Evolutionary conservation across 2,888 invertebrate genomes (phyloP).

Genomic region (Hecatera dysodea): DNA sequence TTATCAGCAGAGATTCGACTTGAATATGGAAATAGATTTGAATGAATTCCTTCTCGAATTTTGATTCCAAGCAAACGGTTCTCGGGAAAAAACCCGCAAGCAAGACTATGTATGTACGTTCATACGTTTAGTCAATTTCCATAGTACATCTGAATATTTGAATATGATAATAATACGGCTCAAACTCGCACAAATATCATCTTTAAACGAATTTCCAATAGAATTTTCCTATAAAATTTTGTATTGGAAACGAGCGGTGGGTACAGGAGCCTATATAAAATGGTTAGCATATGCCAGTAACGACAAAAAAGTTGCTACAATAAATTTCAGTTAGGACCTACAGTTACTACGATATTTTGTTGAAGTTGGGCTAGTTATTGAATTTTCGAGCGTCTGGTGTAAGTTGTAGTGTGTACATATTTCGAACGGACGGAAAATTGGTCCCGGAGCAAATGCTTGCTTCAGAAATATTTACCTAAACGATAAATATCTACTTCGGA

Average conservation of each 20-base stretch:
- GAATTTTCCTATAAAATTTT: slow-evolving; percentile 56
- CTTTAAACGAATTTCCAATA: slow-evolving; percentile 50
- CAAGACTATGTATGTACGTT: slow-evolving; percentile 25
- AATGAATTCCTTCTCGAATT: slow-evolving; percentile 24
- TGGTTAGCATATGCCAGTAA: slow-evolving; percentile 59
- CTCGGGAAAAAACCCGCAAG: slow-evolving; percentile 30
- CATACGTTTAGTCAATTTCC: slow-evolving; percentile 52
- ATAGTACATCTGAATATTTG: slow-evolving; percentile 56
- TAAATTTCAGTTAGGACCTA: slow-evolving; percentile 67
- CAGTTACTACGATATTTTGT: slow-evolving; percentile 65
- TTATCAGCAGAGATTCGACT: slow-evolving; percentile 1
- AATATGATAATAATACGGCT: slow-evolving; percentile 58
- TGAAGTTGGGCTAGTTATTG: slow-evolving; percentile 71
- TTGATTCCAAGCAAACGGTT: slow-evolving; percentile 38
- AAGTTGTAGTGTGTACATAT: slow-evolving; percentile 46
- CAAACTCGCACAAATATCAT: slow-evolving; percentile 49
- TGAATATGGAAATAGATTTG: slow-evolving; percentile 21
- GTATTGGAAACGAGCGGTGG: slow-evolving; percentile 52
- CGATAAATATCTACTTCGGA: slow-evolving; percentile 25
- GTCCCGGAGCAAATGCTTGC: slow-evolving; percentile 21
- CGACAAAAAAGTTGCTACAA: slow-evolving; percentile 66
- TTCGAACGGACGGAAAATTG: slow-evolving; percentile 36
- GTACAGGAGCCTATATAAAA: slow-evolving; percentile 50
- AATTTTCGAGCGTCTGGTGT: slow-evolving; percentile 55
- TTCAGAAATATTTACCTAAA: slow-evolving; percentile 28